Evolutionary conservation across 92 coral and sea anemone genomes (phyloP).

Genomic region (Phymanthus crucifer): DNA sequence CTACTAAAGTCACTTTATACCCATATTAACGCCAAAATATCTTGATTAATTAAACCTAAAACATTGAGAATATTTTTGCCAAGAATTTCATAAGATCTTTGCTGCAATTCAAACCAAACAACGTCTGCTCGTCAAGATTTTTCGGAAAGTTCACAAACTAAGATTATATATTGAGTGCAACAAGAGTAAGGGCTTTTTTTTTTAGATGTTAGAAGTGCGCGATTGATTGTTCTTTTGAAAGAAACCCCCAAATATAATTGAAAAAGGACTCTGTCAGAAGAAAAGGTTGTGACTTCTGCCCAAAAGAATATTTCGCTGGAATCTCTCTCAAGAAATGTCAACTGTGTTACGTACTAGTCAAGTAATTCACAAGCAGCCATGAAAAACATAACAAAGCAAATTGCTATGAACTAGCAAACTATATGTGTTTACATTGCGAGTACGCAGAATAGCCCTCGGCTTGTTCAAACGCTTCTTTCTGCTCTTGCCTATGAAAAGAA

Average conservation of each 20-base stretch:
- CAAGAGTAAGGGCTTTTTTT: too few relatives aligned
- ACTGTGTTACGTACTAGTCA: slow-evolving; percentile 21
- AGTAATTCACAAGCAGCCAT: slow-evolving; percentile 60
- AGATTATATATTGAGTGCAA: not conserved
- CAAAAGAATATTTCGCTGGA: not conserved
- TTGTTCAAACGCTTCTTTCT: slow-evolving; percentile 86
- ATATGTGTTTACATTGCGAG: slow-evolving; percentile 85
- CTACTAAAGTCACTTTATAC: not conserved
- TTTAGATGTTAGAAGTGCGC: slow-evolving; percentile 1
- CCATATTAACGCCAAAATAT: not conserved
- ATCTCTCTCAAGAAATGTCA: not conserved
- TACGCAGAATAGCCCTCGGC: slow-evolving; percentile 80
- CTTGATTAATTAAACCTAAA: slow-evolving; percentile 9
- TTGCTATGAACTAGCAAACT: slow-evolving; percentile 51
- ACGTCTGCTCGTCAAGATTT: not conserved
- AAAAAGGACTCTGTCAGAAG: not conserved
- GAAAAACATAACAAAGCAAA: slow-evolving; percentile 65
- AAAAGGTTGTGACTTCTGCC: not conserved
- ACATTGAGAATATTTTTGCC: not conserved
- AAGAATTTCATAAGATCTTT: not conserved
- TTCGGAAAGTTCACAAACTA: not conserved
- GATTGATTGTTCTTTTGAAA: slow-evolving; percentile 8
- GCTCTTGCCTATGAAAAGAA: slow-evolving; percentile 73
- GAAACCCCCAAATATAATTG: not conserved
- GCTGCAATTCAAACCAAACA: not conserved